Evolutionary conservation across 2,888 invertebrate genomes (phyloP).

Genomic region (Calliphora vomitoria): DNA sequence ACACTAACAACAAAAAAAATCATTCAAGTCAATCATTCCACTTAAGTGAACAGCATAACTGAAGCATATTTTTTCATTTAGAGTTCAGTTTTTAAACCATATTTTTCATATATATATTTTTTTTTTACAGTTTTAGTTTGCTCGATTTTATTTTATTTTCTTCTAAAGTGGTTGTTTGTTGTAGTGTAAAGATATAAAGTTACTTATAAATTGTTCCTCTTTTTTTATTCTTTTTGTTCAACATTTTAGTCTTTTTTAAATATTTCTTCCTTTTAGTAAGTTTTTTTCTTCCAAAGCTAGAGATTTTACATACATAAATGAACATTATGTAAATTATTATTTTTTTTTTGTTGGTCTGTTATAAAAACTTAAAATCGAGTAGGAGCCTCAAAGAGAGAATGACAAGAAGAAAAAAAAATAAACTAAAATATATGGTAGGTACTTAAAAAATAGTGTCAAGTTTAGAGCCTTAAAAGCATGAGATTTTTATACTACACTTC

Average conservation of each 20-base stretch:
- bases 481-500: conserved; percentile 49
- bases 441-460: conserved; percentile 69
- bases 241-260: conserved; percentile 50
- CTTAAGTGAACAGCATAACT: conserved; percentile 68
- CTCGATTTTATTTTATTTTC: conserved; percentile 15
- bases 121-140: conserved; percentile 10
- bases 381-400: conserved; percentile 14
- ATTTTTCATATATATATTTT: conserved; percentile 28
- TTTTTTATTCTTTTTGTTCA: conserved; percentile 10
- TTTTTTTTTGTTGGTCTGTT: conserved; percentile 24
- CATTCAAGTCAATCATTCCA: conserved; percentile 73
- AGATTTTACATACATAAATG: conserved; percentile 60
- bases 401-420: not conserved
- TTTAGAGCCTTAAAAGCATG: conserved; percentile 71
- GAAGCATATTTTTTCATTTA: conserved; percentile 64
- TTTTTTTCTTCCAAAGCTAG: conserved; percentile 16
- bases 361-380: conserved; percentile 45
- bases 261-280: conserved; percentile 59
- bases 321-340: conserved; percentile 61
- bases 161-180: conserved; percentile 43
- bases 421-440: conserved; percentile 38
- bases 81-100: conserved; percentile 24
- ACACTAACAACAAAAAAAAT: conserved; percentile 30
- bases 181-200: conserved; percentile 68
- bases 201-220: conserved; percentile 72